Base-by-base conservation (phyloP, 2,888 invertebrate genomes). In the Mythimna loreyi region DNA sequence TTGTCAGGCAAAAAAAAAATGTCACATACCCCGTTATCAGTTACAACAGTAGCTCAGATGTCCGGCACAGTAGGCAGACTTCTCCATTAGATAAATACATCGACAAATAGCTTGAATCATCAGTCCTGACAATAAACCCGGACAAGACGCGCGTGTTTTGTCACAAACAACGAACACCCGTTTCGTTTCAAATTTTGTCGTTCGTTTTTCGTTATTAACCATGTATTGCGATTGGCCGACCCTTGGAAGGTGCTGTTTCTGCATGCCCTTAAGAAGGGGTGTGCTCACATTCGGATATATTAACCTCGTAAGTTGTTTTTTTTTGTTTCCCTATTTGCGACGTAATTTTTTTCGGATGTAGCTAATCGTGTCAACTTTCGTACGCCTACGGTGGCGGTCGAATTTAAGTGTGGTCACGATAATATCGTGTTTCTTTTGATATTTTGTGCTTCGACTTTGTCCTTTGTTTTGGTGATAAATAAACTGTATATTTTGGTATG, bases 201-300 rank as follows among this genome's bases (percentile, higher is more conserved):
- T 62, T n/a, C n/a, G n/a, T n/a, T n/a, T n/a, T 56, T 40, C 30
- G 19, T 43, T 64, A n/a, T 69, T 49, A 79, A 85, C 81, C 67
- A 94, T 94, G 94, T 93, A 92, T 81, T 94, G 94, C 82, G 94
- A 94, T 30, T 89, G 86, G 83, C 90, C 90, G 0, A 57, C 72
- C 0, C 64, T 91, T 3, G 87, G 85, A 36, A 77, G 94, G 64
- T 95, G 94, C 75, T 94, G 94, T 68, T 93, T 94, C 59, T 95
- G 94, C 77, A 76, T 95, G 85, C 94, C 94, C 0, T 69, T 95
- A 5, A 79, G 94, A 25, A 87, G 86, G 64, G 94, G 94, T 2
- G 88, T 94, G 0, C 73, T 94, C 2, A 83, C 86, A 0, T 92
- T 93, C 66, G 94, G 90, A 66, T 94, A 93, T 70, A 72, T 93